Conservation (phyloP, 2,797 vertebrate genomes). For the Ctenosaura bakeri region DNA sequence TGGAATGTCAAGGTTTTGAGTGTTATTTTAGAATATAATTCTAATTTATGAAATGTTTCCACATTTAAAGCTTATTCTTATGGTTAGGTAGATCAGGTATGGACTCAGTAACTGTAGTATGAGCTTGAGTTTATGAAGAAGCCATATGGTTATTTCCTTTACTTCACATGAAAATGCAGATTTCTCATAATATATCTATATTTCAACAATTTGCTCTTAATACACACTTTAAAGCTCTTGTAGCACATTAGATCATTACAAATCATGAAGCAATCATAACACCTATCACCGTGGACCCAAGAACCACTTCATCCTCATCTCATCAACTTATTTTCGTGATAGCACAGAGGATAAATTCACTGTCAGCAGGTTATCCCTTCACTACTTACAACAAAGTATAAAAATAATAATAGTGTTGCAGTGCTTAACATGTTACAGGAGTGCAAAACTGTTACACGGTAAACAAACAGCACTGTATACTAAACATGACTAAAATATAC, state of each 20-base stretch:
- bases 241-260: neutral
- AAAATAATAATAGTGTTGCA: neutral
- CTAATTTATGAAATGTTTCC: conserved; percentile 8
- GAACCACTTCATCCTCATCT: neutral
- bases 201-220: neutral
- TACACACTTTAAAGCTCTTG: neutral
- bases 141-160: neutral
- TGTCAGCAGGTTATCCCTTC: too few relatives aligned
- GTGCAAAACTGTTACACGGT: neutral
- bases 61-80: neutral
- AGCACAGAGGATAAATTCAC: too few relatives aligned
- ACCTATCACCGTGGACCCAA: neutral
- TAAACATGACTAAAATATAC: neutral
- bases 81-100: neutral
- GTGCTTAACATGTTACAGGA: neutral
- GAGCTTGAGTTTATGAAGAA: neutral
- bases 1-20: neutral
- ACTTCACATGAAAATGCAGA: neutral
- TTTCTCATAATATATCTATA: neutral
- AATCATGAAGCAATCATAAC: neutral
- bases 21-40: neutral
- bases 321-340: neutral
- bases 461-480: neutral
- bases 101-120: neutral
- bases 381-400: too few relatives aligned